Base-by-base conservation (phyloP, 2,888 invertebrate genomes). In the Melinaea menophilus region DNA sequence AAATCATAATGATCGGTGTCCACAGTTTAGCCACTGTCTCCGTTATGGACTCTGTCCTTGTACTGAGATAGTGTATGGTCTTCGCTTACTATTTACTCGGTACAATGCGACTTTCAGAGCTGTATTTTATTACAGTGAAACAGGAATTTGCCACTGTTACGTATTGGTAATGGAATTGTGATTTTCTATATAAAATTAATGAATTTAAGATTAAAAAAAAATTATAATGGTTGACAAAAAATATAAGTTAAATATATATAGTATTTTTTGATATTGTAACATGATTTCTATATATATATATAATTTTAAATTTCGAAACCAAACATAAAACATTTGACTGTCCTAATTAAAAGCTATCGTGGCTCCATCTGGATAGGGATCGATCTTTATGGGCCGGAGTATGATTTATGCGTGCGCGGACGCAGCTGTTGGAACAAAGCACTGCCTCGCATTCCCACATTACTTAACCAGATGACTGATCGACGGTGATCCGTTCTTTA, bases 381-480 rank as follows among this genome's bases (percentile, higher is more conserved):
- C 65, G 61, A 63, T 61, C 62, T 63, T 67, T 74, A 80, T 76
- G 76, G 79, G 77, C 79, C 79, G 75, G 70, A 75, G 78, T 79
- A 84, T 86, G 86, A 88, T 87, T 84, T 85, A 87, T 86, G 75
- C 68, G 71, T 72, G 78, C 77, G 77, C 77, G 72, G 71, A 73
- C 81, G 80, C 86, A 85, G 83, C 82, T 84, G 82, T 65, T 72
- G 67, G 71, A 76, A 83, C 82, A 83, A 83, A 82, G 77, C 71
- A 73, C 54, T 65, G 61, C 70, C 68, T 68, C 72, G 68, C 79
- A 79, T 87, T 88, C 86, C 81, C 88, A 88, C 86, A 86, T 85
- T 82, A 83, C 80, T 86, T 85, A 85, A 72, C 73, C 77, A 79
- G 80, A 84, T 86, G 86, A 86, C 78, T 80, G 86, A 86, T 85